phyloP scores from a whole-genome alignment of 2,113 vertebrate genomes.

The Corythornis vintsioides region DNA sequence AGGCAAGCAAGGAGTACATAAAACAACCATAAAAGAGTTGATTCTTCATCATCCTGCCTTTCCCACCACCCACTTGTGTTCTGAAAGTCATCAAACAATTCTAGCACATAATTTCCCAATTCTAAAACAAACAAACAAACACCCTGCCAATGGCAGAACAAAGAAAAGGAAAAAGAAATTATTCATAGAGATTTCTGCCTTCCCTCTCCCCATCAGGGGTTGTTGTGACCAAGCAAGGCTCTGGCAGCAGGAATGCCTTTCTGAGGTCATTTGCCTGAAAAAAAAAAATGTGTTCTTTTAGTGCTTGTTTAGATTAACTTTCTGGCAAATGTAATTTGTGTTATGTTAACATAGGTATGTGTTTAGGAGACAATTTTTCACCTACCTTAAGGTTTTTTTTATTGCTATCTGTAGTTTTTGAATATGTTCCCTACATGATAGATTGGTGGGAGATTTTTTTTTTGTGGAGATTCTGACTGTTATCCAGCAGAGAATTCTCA shows the following conservation, averaged over 20 bases:
- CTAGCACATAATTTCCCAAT: background rate
- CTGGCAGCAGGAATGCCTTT: background rate
- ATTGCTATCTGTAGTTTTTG: background rate
- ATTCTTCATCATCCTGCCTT: background rate
- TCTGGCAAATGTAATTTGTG: background rate
- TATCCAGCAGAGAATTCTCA: conserved; percentile 51
- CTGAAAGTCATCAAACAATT: background rate
- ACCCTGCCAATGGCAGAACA: background rate
- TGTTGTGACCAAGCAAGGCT: background rate
- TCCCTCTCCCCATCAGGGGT: fast-evolving
- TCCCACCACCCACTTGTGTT: background rate
- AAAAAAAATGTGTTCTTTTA: background rate
- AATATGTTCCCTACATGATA: background rate
- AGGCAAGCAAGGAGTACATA: background rate
- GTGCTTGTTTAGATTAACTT: background rate
- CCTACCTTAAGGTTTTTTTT: background rate
- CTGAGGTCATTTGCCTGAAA: background rate
- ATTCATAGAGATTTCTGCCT: fast-evolving
- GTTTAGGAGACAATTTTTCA: background rate
- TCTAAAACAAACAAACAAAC: background rate
- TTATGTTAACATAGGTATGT: background rate
- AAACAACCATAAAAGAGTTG: background rate
- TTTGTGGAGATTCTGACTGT: conserved; percentile 13
- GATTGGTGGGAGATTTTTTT: conserved; percentile 20
- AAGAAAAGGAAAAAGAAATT: background rate